Conservation (phyloP, 1,140 invertebrate genomes). For the Drosophila sulfurigaster region DNA sequence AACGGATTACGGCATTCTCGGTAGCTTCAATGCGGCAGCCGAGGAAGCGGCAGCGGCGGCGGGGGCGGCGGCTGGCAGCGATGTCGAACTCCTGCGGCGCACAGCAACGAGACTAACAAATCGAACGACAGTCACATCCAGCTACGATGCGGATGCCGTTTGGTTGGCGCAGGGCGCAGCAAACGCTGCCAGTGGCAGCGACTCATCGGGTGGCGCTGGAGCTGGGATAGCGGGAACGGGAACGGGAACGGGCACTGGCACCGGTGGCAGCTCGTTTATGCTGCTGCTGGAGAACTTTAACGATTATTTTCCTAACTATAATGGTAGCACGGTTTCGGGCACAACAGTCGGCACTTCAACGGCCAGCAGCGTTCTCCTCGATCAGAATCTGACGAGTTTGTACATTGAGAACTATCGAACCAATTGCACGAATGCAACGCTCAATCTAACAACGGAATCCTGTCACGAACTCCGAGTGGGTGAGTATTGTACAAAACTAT, state of each 20-base stretch:
- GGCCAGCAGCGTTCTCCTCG: slow-evolving; percentile 41
- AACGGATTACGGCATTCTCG: slow-evolving; percentile 68
- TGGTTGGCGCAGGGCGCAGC: slow-evolving; percentile 35
- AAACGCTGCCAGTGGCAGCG: slow-evolving; percentile 10
- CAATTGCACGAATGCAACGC: slow-evolving; percentile 70
- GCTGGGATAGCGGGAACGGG: background rate
- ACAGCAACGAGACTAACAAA: slow-evolving; percentile 56
- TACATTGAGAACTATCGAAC: slow-evolving; percentile 66
- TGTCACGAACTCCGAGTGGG: slow-evolving; percentile 66
- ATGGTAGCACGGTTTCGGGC: slow-evolving; percentile 74
- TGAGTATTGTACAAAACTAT: slow-evolving; percentile 35
- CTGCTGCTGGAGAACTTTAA: slow-evolving; percentile 87
- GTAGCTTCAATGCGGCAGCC: slow-evolving; percentile 58
- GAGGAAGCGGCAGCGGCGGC: slow-evolving; percentile 22
- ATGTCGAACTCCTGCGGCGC: slow-evolving; percentile 53
- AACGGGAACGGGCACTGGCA: slow-evolving; percentile 10
- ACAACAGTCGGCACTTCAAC: slow-evolving; percentile 45
- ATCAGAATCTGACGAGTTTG: slow-evolving; percentile 70
- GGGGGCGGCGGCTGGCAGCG: slow-evolving; percentile 5
- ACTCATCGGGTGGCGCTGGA: background rate
- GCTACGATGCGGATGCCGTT: slow-evolving; percentile 39
- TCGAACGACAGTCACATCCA: slow-evolving; percentile 25
- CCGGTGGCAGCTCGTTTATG: slow-evolving; percentile 85
- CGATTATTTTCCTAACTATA: slow-evolving; percentile 87
- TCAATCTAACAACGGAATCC: slow-evolving; percentile 61